Conservation (phyloP, 2,797 vertebrate genomes). For the Aulostomus chinensis region DNA sequence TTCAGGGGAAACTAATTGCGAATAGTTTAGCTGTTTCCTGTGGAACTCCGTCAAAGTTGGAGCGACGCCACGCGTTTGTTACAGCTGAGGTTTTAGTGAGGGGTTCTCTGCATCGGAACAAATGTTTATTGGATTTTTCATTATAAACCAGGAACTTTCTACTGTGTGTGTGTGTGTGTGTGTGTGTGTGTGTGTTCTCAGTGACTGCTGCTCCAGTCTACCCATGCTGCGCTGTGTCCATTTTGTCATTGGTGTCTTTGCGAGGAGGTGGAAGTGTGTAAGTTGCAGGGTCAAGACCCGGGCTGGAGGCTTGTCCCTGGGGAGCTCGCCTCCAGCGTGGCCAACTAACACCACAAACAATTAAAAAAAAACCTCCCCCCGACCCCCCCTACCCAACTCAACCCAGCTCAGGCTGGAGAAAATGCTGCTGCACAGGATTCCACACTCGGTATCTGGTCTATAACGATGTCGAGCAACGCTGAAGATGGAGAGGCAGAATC, state of each 20-base stretch:
- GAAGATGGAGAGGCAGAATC: conserved; percentile 68
- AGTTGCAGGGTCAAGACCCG: conserved; percentile 63
- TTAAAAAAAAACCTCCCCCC: conserved; percentile 67
- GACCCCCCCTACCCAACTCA: conserved; percentile 43
- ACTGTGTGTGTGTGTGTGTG: no score
- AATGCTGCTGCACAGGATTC: conserved; percentile 54
- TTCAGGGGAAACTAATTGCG: no score
- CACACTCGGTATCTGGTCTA: conserved; percentile 52
- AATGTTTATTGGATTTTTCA: no score
- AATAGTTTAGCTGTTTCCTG: no score
- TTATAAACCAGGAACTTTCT: no score
- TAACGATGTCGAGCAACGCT: conserved; percentile 61
- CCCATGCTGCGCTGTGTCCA: conserved; percentile 28
- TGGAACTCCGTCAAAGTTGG: no score
- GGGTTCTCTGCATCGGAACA: no score
- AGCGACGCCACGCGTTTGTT: no score
- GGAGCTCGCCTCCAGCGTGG: conserved; percentile 66
- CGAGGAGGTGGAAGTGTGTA: conserved; percentile 17
- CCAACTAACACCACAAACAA: conserved; percentile 76
- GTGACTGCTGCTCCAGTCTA: conserved; percentile 30
- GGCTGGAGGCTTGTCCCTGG: conserved; percentile 59
- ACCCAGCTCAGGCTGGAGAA: conserved; percentile 54
- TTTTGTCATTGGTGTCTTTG: conserved; percentile 54
- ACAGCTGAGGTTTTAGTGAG: no score
- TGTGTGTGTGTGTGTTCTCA: no score